Base-by-base conservation (phyloP, 2,888 invertebrate genomes). In the Platycheirus rosarum region DNA sequence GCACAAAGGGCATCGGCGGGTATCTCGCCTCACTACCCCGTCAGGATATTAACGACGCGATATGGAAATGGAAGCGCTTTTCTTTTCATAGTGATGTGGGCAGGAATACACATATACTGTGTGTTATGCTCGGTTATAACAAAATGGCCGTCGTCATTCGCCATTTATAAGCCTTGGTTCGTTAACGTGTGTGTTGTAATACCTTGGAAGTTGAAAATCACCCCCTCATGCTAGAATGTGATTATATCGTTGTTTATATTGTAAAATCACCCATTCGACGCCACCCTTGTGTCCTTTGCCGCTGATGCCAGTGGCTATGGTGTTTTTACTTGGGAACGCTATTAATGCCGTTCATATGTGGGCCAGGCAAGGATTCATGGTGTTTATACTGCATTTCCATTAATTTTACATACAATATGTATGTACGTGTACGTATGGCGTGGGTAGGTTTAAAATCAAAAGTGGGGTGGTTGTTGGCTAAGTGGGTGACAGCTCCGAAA, bases 141-240 rank as follows among this genome's bases (percentile, higher is more conserved):
- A 86, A 86, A 86, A 86, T 86, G 86, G 86, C 86, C 85, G 86
- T 84, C 82, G 79, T 82, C 85, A 85, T 86, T 84, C 84, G 79
- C 82, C 80, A 85, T 85, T 85, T 84, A 85, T 80, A 85, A 85
- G 85, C 85, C 85, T 84, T 77, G 66, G 82, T 77, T 82, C 76
- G 77, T 73, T 82, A 82, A 77, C 82, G 82, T 77, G 66, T 82
- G 82, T 82, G 77, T 82, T 49, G 60, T 40, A 48, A 32, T 48
- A 48, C 55, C 55, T 29, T 71, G 62, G 23, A 40, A 46, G 48
- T 29, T 8, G n/a, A 6, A 18, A 66, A 68, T 74, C 82, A 68
- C 82, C 77, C 70, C 62, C 71, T 63, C 77, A 76, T 62, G 9
- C 62, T 18, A 66, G 68, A 82, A 82, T 82, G 71, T 77, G 77